Evolutionary conservation across 2,113 vertebrate genomes (phyloP).

Genomic region (Tringa solitaria): DNA sequence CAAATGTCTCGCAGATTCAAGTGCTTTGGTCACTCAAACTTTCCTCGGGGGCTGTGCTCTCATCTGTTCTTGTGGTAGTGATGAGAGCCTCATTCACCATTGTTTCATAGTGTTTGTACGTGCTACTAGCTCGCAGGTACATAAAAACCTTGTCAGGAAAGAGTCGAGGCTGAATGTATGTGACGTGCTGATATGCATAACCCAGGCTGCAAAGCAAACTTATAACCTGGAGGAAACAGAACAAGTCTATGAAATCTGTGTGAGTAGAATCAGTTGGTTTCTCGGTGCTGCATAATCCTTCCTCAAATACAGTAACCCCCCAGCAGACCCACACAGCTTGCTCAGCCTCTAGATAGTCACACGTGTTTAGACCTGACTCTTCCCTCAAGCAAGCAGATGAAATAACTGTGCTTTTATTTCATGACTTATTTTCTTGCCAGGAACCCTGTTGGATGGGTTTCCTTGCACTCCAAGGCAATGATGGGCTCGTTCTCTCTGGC

Average conservation of each 20-base stretch:
- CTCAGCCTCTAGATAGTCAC: background rate
- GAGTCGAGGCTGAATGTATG: background rate
- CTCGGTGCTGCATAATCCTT: background rate
- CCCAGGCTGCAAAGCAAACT: background rate
- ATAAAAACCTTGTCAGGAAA: background rate
- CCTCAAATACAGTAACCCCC: background rate
- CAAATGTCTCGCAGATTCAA: background rate
- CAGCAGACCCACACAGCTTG: background rate
- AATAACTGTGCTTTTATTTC: background rate
- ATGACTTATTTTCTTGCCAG: background rate
- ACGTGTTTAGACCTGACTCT: background rate
- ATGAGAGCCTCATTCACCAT: background rate
- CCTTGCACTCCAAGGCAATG: background rate
- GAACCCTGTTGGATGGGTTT: background rate
- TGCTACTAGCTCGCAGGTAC: background rate
- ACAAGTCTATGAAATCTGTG: background rate
- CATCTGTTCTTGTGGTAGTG: background rate
- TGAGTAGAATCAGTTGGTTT: background rate
- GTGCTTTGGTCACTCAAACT: background rate
- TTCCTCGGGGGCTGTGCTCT: background rate
- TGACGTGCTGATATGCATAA: background rate
- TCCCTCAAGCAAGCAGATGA: background rate
- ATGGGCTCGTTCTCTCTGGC: background rate
- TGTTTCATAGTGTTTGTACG: background rate
- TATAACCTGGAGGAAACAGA: background rate